A percentile compares a stretch with the other conserved stretches of the same genome.
Conservation (phyloP, 1,140 invertebrate species). For the Metaphire vulgaris region DNA sequence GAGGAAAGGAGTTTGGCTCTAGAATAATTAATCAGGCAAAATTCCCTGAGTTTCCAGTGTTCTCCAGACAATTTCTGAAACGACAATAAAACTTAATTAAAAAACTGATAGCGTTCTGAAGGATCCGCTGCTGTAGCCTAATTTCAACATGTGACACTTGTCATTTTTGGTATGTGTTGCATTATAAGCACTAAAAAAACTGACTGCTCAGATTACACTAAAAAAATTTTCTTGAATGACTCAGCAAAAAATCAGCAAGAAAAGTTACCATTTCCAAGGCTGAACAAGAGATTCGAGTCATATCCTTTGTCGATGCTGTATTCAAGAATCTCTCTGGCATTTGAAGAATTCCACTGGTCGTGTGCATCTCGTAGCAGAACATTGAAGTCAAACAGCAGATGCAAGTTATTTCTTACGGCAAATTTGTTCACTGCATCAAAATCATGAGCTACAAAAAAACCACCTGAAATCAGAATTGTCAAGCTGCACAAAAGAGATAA, state of each 20-base stretch:
- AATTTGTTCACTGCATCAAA: conserved; percentile 62
- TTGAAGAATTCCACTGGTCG: conserved; percentile 61
- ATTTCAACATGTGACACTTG: too few species aligned
- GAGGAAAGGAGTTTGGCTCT: conserved; percentile 36
- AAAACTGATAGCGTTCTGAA: too few species aligned
- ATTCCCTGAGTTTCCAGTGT: neutral
- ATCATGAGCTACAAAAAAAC: conserved; percentile 44
- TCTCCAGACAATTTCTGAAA: too few species aligned
- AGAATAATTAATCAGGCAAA: conserved; percentile 17
- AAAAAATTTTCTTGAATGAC: too few species aligned
- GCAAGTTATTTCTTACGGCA: conserved; percentile 53
- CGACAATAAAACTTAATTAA: too few species aligned
- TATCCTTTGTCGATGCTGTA: conserved; percentile 55
- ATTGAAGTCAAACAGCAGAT: conserved; percentile 66
- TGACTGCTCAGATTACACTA: too few species aligned
- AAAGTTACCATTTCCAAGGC: conserved; percentile 66
- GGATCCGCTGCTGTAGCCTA: too few species aligned
- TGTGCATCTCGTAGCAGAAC: conserved; percentile 56
- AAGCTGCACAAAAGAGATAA: too few species aligned
- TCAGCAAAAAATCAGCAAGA: too few species aligned
- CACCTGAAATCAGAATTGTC: too few species aligned
- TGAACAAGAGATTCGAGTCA: conserved; percentile 59
- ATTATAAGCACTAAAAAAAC: too few species aligned
- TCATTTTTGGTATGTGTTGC: too few species aligned
- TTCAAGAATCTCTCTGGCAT: conserved; percentile 60